Evolutionary conservation across 2,797 vertebrate species (phyloP).

Genomic region (Mus minutoides): DNA sequence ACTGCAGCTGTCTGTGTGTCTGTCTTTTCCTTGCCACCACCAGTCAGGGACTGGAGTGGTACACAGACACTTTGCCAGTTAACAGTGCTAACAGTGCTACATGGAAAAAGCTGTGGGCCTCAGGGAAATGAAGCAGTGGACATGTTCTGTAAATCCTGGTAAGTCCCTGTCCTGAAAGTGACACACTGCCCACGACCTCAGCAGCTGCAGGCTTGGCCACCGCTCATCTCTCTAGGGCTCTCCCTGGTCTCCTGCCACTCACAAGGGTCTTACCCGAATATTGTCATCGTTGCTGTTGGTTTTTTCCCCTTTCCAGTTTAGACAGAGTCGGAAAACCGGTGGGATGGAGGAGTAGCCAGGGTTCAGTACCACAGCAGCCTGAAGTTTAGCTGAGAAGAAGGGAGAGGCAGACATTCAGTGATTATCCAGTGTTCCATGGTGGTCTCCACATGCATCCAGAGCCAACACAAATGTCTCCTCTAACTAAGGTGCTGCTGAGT

Average conservation of each 20-base stretch:
- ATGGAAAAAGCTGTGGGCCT: neutral
- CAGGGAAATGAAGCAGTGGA: neutral
- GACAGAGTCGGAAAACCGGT: slow-evolving; percentile 94
- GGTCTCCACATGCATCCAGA: neutral
- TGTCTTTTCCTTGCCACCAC: neutral
- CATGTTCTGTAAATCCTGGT: neutral
- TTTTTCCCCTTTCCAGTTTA: slow-evolving; percentile 97
- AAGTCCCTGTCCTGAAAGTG: neutral
- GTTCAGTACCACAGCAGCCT: slow-evolving; percentile 93
- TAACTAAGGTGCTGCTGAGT: neutral
- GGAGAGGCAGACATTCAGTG: neutral
- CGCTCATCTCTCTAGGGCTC: neutral
- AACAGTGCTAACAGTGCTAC: neutral
- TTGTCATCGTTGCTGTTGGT: slow-evolving; percentile 95
- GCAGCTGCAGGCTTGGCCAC: neutral
- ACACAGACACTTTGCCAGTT: neutral
- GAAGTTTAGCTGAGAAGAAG: slow-evolving; percentile 91
- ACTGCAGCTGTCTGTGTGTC: neutral
- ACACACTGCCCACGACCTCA: neutral
- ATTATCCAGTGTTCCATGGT: neutral
- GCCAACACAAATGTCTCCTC: neutral
- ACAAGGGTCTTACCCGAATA: slow-evolving; percentile 90
- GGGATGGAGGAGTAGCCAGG: slow-evolving; percentile 95
- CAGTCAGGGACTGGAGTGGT: neutral
- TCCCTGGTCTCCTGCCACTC: neutral